These are phyloP conservation scores for Drosophila austrosaltans DNA, from an alignment of 2,888 invertebrate species.

Conservation along the genomic window DNA sequence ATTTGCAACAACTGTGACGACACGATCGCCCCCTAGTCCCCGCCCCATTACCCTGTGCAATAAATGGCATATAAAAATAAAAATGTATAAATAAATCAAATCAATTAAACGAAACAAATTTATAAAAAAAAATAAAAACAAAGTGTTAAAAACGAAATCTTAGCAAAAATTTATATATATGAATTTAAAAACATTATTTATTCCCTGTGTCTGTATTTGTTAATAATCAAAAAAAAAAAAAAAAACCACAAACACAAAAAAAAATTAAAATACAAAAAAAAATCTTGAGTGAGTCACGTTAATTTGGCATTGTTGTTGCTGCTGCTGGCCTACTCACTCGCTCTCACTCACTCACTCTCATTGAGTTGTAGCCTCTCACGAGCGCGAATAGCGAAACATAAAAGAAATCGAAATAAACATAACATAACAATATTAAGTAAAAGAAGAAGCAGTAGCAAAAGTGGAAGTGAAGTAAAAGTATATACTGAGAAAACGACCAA, in stretches of 20 bases:
- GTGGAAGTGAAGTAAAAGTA: conserved; percentile 35
- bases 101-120: conserved; percentile 4
- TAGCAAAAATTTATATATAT: not conserved
- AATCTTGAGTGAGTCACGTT: conserved; percentile 17
- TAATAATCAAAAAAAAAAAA: conserved; percentile 6
- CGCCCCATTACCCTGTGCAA: not conserved
- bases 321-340: conserved; percentile 13
- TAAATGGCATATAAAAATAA: conserved; percentile 9
- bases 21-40: conserved; percentile 4
- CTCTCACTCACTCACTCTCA: conserved; percentile 10
- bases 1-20: conserved; percentile 18
- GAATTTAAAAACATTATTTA: conserved; percentile 4
- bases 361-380: conserved; percentile 7
- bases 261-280: conserved; percentile 2
- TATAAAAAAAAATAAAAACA: not conserved
- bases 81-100: conserved; percentile 18
- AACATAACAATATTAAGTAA: conserved; percentile 57
- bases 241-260: not conserved
- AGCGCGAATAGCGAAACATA: conserved; percentile 32
- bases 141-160: not conserved
- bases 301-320: conserved; percentile 25
- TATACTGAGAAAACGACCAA: conserved; percentile 26
- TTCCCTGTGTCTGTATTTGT: conserved; percentile 3
- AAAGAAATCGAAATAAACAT: conserved; percentile 29
- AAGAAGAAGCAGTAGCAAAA: conserved; percentile 49